Conservation (phyloP, 2,797 vertebrate species). For the Leptodactylus fallax region DNA sequence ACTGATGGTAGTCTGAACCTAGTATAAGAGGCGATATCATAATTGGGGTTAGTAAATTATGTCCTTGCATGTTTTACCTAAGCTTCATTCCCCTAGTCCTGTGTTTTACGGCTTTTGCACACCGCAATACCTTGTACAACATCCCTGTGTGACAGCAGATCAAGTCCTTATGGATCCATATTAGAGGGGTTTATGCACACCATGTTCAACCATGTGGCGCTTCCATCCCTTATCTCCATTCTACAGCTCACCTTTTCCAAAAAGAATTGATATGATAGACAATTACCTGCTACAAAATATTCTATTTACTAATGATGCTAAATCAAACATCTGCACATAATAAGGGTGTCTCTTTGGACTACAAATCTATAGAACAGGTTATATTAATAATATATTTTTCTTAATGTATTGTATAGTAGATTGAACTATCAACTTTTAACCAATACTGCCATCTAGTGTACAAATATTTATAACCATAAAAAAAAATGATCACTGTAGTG, state of each 20-base stretch:
- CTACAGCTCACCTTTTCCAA: not conserved
- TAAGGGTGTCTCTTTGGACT: not conserved
- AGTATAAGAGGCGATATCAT: no score
- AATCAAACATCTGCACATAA: not conserved
- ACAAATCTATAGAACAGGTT: not conserved
- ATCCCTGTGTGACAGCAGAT: no score
- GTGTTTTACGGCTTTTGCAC: no score
- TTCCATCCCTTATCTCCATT: not conserved
- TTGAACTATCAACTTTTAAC: not conserved
- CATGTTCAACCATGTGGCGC: not conserved
- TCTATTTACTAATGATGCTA: not conserved
- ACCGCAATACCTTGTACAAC: no score
- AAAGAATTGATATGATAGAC: no score
- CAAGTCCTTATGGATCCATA: no score
- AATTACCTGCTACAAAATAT: not conserved
- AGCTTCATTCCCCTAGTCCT: no score
- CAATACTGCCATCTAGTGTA: conserved; percentile 20
- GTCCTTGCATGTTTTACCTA: no score
- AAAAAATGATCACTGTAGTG: not conserved
- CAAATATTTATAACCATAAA: not conserved
- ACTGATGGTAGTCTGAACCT: no score
- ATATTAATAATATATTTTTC: not conserved
- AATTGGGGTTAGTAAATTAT: no score
- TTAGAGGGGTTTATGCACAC: not conserved
- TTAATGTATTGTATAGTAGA: not conserved